These are phyloP conservation scores for Siphlonurus alternatus DNA, from an alignment of 2,888 invertebrate species.

Conservation along the genomic window DNA sequence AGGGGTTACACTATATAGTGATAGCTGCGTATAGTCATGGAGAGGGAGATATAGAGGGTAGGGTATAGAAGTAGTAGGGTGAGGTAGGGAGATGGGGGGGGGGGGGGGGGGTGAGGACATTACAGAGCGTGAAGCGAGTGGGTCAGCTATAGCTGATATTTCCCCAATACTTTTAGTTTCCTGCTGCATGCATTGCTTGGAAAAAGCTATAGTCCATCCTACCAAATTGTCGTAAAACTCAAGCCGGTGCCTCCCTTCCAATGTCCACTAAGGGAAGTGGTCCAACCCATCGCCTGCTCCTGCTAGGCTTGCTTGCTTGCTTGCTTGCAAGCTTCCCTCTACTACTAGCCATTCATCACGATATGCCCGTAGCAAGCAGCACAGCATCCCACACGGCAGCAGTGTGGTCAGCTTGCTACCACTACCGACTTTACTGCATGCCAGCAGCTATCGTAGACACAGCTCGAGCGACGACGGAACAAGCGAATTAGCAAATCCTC, in stretches of 20 bases:
- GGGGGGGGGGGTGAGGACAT: slow-evolving; percentile 8
- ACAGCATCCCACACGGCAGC: not conserved
- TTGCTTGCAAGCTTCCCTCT: not conserved
- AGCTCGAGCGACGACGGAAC: not conserved
- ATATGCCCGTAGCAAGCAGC: not conserved
- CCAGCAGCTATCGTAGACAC: not conserved
- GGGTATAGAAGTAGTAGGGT: not conserved
- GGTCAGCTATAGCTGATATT: not conserved
- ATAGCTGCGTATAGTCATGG: not conserved
- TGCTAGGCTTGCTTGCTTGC: slow-evolving; percentile 6
- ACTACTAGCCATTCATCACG: not conserved
- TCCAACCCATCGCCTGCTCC: slow-evolving; percentile 14
- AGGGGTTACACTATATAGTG: too few relatives aligned
- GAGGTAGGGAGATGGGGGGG: slow-evolving; percentile 7
- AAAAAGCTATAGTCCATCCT: not conserved
- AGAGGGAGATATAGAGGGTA: not conserved
- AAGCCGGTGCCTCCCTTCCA: slow-evolving; percentile 16
- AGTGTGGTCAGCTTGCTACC: not conserved
- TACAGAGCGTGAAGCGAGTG: not conserved
- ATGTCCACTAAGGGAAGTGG: slow-evolving; percentile 15
- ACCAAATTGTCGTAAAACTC: not conserved
- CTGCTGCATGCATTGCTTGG: not conserved
- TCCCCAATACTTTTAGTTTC: not conserved
- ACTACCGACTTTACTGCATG: not conserved
- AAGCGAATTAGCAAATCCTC: not conserved